These are phyloP conservation scores for Lagopus muta DNA, from an alignment of 2,113 vertebrate species.

Conservation along the genomic window DNA sequence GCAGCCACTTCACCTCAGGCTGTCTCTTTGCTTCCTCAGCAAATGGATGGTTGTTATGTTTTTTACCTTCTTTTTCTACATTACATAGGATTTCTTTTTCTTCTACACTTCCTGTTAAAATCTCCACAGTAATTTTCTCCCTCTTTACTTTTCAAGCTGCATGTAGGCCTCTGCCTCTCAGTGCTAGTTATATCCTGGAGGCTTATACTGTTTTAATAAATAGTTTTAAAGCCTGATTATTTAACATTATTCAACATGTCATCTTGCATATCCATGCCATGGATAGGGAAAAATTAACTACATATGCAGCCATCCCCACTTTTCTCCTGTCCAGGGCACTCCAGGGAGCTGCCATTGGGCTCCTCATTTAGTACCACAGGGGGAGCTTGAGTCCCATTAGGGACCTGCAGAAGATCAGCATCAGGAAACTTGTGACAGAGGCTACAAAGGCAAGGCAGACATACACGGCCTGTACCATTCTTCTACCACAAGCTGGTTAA, in stretches of 20 bases:
- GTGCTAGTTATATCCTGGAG: neutral
- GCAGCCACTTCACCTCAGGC: neutral
- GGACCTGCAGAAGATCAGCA: neutral
- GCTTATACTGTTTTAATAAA: neutral
- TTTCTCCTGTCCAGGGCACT: neutral
- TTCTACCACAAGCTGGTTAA: neutral
- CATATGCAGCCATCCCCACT: neutral
- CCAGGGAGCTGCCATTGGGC: neutral
- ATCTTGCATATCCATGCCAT: neutral
- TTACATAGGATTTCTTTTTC: neutral
- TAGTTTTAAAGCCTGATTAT: neutral
- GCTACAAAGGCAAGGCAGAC: neutral
- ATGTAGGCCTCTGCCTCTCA: neutral
- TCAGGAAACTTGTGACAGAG: neutral
- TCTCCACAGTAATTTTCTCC: neutral
- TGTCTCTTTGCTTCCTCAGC: neutral
- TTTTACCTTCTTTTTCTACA: neutral
- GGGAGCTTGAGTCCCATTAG: neutral
- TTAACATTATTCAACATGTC: neutral
- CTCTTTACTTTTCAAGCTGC: neutral
- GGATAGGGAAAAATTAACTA: neutral
- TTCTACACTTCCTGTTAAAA: neutral
- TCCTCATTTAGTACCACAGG: neutral
- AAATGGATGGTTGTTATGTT: neutral
- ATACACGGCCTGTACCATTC: fast-evolving